phyloP scores from a whole-genome alignment of 2,113 vertebrate genomes.

The Clinocottus analis region DNA sequence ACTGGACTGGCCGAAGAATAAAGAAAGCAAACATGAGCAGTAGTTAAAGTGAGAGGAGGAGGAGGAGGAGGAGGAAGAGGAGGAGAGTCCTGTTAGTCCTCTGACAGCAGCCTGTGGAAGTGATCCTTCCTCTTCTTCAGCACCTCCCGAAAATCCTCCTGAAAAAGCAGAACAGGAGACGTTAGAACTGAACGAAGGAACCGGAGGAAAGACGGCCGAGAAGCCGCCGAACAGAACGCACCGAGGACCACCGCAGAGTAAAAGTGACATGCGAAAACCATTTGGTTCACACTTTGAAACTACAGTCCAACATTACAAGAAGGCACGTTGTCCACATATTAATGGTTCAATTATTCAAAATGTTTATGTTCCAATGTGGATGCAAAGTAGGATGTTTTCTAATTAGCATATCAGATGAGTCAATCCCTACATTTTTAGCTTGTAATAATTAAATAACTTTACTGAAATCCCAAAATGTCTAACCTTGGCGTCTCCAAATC shows the following conservation, averaged over 20 bases:
- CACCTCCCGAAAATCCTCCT: constrained; percentile 82
- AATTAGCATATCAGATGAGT: not conserved
- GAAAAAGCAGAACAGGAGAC: constrained; percentile 61
- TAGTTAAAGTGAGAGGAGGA: not conserved
- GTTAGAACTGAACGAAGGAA: constrained; percentile 14
- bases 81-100: constrained; percentile 63
- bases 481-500: not conserved
- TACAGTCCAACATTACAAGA: not conserved
- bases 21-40: constrained; percentile 18
- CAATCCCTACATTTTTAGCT: not conserved
- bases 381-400: not conserved
- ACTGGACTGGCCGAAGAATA: constrained; percentile 35
- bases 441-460: not conserved
- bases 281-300: not conserved
- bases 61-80: not conserved
- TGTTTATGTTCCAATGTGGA: not conserved
- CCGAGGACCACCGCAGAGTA: not conserved
- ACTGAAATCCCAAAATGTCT: not conserved
- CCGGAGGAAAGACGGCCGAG: constrained; percentile 50
- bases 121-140: constrained; percentile 81
- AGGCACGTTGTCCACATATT: not conserved
- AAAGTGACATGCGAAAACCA: not conserved
- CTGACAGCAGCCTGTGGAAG: constrained; percentile 71
- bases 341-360: not conserved
- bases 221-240: constrained; percentile 9